Base-by-base conservation (phyloP, 2,113 vertebrate species). In the Nannobrachium achirus region DNA sequence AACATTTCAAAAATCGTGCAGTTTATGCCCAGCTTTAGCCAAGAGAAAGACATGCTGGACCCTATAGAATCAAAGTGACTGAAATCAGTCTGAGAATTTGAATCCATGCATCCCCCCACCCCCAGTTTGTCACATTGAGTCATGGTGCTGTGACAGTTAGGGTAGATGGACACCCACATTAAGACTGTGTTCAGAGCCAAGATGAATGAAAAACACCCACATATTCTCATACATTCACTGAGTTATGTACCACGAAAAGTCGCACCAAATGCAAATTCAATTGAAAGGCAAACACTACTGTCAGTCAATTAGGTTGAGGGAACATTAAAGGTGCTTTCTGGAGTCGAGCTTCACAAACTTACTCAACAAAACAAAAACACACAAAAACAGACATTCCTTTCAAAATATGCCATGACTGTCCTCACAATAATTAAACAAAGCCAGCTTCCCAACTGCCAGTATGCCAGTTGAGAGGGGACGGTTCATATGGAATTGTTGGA, bases 201-300 rank as follows among this genome's bases (percentile, higher is more conserved):
- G 76, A 80, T 75, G 78, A 86, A 64, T 83, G 83, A 81, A 7
- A 8, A 6, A 53, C 80, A n/a, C 76, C 80, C 71, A 86, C 82
- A 66, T 42, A 56, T 57, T 44, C 56, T 45, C 71, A 80, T 81
- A 73, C 84, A 71, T 77, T 78, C 63, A 69, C 81, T 63, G 58
- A 40, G 74, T 78, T 71, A 66, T 68, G 66, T 46, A 65, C 48
- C 46, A 69, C 74, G 63, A 75, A 46, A 14, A 78, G 53, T 75
- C 59, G 48, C 66, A 52, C 61, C 56, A 16, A 62, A 76, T 75
- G 74, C 70, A 60, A 78, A 80, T 79, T 80, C 46, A 55, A 73
- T 71, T 33, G 49, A 45, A 53, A 62, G 50, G 33, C 19, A 59
- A 78, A 69, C 53, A 33, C n/a, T 1, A 38, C 55, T 75, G 82